These are phyloP conservation scores for Trissonchulus latispiculum DNA, from an alignment of 2,888 invertebrate species.

Conservation along the genomic window DNA sequence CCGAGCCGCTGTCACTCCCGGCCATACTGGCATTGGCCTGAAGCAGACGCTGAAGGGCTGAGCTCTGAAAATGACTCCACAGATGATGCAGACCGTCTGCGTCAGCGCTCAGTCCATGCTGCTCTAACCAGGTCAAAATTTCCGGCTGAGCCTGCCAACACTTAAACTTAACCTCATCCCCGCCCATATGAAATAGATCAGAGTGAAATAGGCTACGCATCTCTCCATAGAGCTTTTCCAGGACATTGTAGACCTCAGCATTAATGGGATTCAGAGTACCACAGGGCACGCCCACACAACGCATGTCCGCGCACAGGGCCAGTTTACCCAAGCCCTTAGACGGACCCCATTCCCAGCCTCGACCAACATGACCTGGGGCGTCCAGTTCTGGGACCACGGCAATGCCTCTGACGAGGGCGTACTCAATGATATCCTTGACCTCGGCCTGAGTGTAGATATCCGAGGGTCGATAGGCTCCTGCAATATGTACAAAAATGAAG, in stretches of 20 bases:
- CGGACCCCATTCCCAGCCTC: conserved; percentile 60
- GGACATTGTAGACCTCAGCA: conserved; percentile 58
- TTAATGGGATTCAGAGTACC: conserved; percentile 68
- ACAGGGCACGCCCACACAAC: conserved; percentile 73
- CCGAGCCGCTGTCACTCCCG: neutral
- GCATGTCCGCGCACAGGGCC: conserved; percentile 66
- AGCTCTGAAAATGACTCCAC: conserved; percentile 12
- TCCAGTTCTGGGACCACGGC: conserved; percentile 14
- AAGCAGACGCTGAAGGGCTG: neutral
- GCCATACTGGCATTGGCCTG: neutral
- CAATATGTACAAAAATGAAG: too few relatives aligned
- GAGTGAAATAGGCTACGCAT: conserved; percentile 62
- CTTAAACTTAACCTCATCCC: conserved; percentile 55
- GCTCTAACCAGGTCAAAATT: neutral
- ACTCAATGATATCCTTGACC: neutral
- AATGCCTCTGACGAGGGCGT: conserved; percentile 1
- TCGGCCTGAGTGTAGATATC: conserved; percentile 22
- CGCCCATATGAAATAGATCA: conserved; percentile 77
- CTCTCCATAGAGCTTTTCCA: conserved; percentile 61
- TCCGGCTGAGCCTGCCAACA: conserved; percentile 5
- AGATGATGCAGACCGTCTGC: neutral
- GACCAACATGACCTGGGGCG: conserved; percentile 11
- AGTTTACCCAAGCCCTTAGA: conserved; percentile 66
- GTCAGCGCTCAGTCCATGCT: neutral
- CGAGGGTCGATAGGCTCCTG: neutral